Evolutionary conservation across 2,797 vertebrate genomes (phyloP).

Genomic region (Anisognathus igniventris): DNA sequence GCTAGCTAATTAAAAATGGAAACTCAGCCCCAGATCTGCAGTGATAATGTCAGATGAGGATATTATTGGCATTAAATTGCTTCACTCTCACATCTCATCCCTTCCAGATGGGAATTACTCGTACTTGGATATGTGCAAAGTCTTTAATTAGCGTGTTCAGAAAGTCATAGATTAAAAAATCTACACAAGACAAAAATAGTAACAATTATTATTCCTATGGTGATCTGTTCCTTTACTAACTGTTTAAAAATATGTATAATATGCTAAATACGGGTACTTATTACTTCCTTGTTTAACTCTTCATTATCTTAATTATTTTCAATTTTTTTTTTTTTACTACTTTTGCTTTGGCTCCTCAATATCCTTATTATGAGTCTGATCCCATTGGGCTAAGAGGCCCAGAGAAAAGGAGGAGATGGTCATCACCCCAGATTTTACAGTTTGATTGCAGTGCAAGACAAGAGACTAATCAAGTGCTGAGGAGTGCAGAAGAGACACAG

Average conservation of each 20-base stretch:
- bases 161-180: conserved; percentile 5
- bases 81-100: not conserved
- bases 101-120: conserved; percentile 38
- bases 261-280: not conserved
- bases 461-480: not conserved
- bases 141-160: not conserved
- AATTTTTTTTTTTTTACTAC: not conserved
- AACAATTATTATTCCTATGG: not conserved
- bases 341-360: not conserved
- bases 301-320: not conserved
- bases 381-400: not conserved
- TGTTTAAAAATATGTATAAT: not conserved
- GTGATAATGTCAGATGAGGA: not conserved
- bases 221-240: not conserved
- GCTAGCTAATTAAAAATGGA: conserved; percentile 1
- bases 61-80: not conserved
- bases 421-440: not conserved
- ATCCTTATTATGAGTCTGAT: not conserved
- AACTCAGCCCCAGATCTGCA: not conserved
- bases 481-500: not conserved
- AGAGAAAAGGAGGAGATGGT: not conserved
- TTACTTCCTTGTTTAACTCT: not conserved
- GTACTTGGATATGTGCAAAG: not conserved
- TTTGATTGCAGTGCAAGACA: not conserved
- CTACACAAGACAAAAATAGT: not conserved